A percentile compares a stretch with the other conserved stretches of the same genome.
Evolutionary conservation across 92 coral and sea anemone genomes (phyloP).

Genomic region (Bergia sp.): DNA sequence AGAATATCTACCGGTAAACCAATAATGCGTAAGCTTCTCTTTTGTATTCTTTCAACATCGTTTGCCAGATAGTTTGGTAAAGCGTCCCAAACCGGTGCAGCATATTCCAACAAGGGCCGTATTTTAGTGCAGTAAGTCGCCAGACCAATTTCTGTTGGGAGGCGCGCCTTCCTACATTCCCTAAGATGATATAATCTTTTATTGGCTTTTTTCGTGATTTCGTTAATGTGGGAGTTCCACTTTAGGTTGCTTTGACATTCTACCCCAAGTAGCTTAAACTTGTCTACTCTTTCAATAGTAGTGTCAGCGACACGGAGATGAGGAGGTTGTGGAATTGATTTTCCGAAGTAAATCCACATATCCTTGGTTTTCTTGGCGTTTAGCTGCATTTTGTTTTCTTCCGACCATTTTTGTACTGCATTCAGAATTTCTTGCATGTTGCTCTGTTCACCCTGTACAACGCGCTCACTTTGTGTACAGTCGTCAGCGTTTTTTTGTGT

Average conservation of each 20-base stretch:
- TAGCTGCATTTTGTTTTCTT: constrained; percentile 24
- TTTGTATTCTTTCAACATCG: neutral
- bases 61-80: neutral
- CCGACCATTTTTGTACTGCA: constrained; percentile 35
- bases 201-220: constrained; percentile 44
- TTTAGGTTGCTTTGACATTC: constrained; percentile 33
- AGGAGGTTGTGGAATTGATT: no score
- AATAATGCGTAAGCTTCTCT: neutral
- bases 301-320: no score
- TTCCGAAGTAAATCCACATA: constrained; percentile 23
- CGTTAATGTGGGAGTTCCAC: constrained; percentile 52
- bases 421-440: constrained; percentile 36
- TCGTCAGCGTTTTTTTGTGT: constrained; percentile 44
- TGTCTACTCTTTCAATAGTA: no score
- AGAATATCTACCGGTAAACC: no score
- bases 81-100: neutral
- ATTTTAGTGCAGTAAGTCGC: constrained; percentile 22
- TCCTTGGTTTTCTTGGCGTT: constrained; percentile 40
- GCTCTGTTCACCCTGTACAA: constrained; percentile 20
- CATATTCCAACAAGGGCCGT: constrained; percentile 1
- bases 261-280: no score
- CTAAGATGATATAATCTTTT: constrained; percentile 42
- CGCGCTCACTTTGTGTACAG: constrained; percentile 24
- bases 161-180: constrained; percentile 36
- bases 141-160: constrained; percentile 40